phyloP scores from a whole-genome alignment of 1,140 invertebrate species.

The Heliothis subflexa region DNA sequence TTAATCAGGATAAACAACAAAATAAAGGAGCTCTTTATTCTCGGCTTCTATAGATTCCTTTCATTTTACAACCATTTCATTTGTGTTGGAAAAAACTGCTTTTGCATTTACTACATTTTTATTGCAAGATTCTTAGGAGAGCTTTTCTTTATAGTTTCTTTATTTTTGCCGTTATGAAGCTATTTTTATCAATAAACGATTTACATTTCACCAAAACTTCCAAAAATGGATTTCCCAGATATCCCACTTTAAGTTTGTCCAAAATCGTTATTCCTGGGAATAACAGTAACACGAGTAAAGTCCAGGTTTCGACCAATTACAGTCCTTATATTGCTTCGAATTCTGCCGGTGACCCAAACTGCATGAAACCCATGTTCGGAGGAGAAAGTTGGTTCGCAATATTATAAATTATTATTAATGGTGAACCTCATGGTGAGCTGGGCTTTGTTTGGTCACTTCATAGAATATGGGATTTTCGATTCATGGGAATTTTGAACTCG shows the following conservation, averaged over 20 bases:
- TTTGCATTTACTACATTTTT: too few species aligned
- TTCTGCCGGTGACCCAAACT: constrained; percentile 31
- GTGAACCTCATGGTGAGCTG: constrained; percentile 47
- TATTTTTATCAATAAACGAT: neutral
- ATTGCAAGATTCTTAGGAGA: too few species aligned
- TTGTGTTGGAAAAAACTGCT: neutral
- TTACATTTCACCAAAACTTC: neutral
- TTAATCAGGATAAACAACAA: constrained; percentile 22
- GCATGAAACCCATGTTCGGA: constrained; percentile 26
- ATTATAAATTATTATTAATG: constrained; percentile 69
- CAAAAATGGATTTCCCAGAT: neutral
- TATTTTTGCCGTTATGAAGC: too few species aligned
- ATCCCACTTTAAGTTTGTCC: neutral
- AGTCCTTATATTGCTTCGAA: constrained; percentile 34
- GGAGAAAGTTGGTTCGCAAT: constrained; percentile 53
- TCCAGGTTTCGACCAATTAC: constrained; percentile 24
- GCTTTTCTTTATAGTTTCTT: too few species aligned
- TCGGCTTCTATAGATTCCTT: neutral
- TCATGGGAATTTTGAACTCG: neutral
- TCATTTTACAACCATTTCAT: neutral
- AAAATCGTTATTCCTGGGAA: constrained; percentile 5
- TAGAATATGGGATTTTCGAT: constrained; percentile 42
- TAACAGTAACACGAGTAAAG: constrained; percentile 5
- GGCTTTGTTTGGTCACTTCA: constrained; percentile 57
- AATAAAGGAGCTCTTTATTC: neutral